Evolutionary conservation across 2,888 invertebrate species (phyloP).

Genomic region (Luperina nickerlii): DNA sequence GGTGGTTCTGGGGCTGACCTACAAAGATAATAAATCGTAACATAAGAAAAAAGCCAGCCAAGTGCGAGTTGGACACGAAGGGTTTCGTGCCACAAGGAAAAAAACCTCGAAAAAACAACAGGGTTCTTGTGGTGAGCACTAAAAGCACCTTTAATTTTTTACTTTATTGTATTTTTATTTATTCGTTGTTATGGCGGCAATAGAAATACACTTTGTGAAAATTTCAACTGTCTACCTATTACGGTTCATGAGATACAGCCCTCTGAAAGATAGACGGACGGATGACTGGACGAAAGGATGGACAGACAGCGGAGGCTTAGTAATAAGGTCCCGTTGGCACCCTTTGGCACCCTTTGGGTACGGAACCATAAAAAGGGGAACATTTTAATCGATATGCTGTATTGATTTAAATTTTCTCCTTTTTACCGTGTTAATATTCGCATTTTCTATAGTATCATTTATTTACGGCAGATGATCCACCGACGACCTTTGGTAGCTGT

Average conservation of each 20-base stretch:
- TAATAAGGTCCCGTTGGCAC: neutral
- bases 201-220: too few species aligned
- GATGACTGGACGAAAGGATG: too few species aligned
- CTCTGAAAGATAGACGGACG: neutral
- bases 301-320: neutral
- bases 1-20: slow-evolving; percentile 83
- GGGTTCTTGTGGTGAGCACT: neutral
- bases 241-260: too few species aligned
- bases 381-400: neutral
- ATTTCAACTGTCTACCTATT: too few species aligned
- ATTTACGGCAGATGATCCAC: neutral
- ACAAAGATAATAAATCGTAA: slow-evolving; percentile 31
- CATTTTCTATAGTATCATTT: neutral
- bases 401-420: too few species aligned
- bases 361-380: too few species aligned
- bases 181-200: too few species aligned
- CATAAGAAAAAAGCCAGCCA: neutral
- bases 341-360: neutral
- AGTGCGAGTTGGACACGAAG: neutral
- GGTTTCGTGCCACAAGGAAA: too few species aligned
- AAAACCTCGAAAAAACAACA: neutral
- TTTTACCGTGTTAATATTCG: neutral
- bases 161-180: neutral
- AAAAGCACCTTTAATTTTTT: neutral
- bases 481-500: neutral